Percentiles rank a stretch among this genome's conserved stretches.
Conservation (phyloP, 2,113 vertebrate genomes). For the Carassius gibelio region DNA sequence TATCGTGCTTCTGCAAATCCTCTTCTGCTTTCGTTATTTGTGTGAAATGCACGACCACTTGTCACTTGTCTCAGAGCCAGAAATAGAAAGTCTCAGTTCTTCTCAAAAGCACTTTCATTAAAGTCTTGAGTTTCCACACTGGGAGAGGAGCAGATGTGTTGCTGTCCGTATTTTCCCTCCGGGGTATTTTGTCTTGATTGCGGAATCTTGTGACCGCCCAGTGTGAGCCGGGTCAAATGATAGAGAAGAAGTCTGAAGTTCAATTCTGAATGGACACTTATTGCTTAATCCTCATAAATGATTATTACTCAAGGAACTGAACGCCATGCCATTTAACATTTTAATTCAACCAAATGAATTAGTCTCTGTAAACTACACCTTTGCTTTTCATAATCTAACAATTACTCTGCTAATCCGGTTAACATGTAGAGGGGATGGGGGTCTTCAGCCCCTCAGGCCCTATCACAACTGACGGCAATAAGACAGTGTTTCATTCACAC, state of each 20-base stretch:
- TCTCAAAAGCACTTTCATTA: constrained; percentile 30
- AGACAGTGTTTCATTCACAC: constrained; percentile 45
- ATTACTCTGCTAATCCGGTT: constrained; percentile 25
- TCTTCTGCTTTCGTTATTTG: constrained; percentile 38
- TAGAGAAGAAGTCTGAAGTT: background rate
- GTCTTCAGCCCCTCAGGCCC: constrained; percentile 20
- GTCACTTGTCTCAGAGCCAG: constrained; percentile 10
- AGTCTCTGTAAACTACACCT: background rate
- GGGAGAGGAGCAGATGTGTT: constrained; percentile 22
- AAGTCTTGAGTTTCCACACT: constrained; percentile 27
- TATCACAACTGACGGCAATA: background rate
- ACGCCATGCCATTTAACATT: background rate
- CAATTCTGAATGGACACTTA: background rate
- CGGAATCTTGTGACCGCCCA: background rate
- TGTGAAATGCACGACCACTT: background rate
- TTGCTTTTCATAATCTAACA: constrained; percentile 31
- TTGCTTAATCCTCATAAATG: constrained; percentile 18
- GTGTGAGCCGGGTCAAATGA: background rate
- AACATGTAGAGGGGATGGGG: background rate
- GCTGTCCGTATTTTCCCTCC: background rate
- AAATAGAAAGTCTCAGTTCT: constrained; percentile 41
- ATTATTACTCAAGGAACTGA: background rate
- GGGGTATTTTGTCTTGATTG: constrained; percentile 7
- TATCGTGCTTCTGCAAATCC: constrained; percentile 17
- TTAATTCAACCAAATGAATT: constrained; percentile 5